A percentile compares a stretch with the other conserved stretches of the same genome.
Evolutionary conservation across 2,113 vertebrate genomes (phyloP).

Genomic region (Tragulus kanchil): DNA sequence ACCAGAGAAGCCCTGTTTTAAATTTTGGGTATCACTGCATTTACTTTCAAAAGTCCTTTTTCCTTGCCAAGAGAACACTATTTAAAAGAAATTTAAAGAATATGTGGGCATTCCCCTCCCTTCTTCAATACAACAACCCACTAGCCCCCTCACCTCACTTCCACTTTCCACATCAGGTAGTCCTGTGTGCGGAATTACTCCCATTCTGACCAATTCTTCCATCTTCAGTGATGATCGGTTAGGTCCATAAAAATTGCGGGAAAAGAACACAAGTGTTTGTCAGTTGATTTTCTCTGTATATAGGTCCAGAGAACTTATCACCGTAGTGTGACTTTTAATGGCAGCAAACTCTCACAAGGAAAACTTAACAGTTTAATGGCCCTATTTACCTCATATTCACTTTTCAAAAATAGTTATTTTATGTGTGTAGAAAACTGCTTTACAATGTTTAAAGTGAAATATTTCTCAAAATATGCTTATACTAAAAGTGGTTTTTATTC

Average conservation of each 20-base stretch:
- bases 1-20: not conserved
- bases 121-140: not conserved
- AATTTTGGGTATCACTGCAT: not conserved
- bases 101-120: fast-evolving
- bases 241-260: not conserved
- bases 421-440: not conserved
- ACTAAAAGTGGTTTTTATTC: not conserved
- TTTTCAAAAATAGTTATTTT: not conserved
- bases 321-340: not conserved
- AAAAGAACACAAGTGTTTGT: not conserved
- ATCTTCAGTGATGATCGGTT: not conserved
- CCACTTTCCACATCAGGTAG: not conserved
- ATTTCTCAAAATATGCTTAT: not conserved
- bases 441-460: not conserved
- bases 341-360: not conserved
- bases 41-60: not conserved
- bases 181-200: not conserved
- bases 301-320: fast-evolving
- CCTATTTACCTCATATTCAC: not conserved
- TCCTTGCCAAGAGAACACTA: not conserved
- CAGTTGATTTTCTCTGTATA: not conserved
- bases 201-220: not conserved
- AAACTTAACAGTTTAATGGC: not conserved
- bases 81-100: not conserved
- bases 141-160: not conserved